These are phyloP conservation scores for Dryobota labecula DNA, from an alignment of 2,888 invertebrate species.

Conservation along the genomic window DNA sequence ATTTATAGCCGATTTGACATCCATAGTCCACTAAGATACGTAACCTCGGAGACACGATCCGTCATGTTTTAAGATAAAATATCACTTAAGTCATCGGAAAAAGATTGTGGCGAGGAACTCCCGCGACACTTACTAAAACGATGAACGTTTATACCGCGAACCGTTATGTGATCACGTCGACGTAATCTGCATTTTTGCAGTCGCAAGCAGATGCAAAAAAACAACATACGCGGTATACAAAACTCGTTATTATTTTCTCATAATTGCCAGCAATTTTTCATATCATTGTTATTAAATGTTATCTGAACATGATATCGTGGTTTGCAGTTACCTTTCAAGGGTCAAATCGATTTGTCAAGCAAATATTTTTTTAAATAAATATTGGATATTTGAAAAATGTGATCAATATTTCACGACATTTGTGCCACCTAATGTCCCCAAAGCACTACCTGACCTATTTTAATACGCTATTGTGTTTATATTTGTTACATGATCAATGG, in stretches of 20 bases:
- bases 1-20: conserved; percentile 13
- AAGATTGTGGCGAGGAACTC: conserved; percentile 48
- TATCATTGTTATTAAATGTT: conserved; percentile 45
- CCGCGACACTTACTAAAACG: conserved; percentile 45
- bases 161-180: conserved; percentile 62
- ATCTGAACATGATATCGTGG: conserved; percentile 40
- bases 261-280: conserved; percentile 55
- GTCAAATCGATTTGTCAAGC: conserved; percentile 35
- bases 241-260: conserved; percentile 37
- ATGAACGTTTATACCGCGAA: conserved; percentile 49
- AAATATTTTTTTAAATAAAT: conserved; percentile 35
- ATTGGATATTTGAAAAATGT: conserved; percentile 27
- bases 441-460: conserved; percentile 17
- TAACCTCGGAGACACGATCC: conserved; percentile 63
- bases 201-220: conserved; percentile 19
- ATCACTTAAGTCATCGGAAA: conserved; percentile 66
- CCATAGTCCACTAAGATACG: conserved; percentile 38
- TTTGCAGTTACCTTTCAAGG: conserved; percentile 38
- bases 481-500: not conserved
- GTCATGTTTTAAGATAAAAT: conserved; percentile 70
- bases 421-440: conserved; percentile 30
- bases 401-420: conserved; percentile 38
- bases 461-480: not conserved
- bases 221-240: not conserved
- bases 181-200: conserved; percentile 52